Evolutionary conservation across 2,797 vertebrate species (phyloP).

Genomic region (Poeciliopsis turneri): DNA sequence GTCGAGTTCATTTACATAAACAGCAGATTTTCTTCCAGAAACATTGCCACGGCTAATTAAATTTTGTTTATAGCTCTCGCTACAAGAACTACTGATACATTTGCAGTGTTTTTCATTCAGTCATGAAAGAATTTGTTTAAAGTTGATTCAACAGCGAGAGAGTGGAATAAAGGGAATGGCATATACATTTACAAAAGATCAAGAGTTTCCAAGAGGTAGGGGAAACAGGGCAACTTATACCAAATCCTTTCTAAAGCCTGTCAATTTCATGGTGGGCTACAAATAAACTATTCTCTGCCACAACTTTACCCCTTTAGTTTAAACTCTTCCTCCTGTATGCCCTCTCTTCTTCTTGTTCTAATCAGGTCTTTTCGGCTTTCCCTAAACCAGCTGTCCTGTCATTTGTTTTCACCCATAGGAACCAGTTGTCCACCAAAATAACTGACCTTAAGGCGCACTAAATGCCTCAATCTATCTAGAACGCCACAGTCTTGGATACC

Average conservation of each 20-base stretch:
- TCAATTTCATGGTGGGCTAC: conserved; percentile 84
- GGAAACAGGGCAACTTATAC: conserved; percentile 55
- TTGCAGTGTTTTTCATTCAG: conserved; percentile 6
- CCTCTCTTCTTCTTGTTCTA: conserved; percentile 69
- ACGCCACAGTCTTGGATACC: conserved; percentile 64
- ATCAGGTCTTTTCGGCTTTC: conserved; percentile 76
- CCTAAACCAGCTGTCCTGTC: conserved; percentile 54
- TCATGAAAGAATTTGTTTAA: conserved; percentile 23
- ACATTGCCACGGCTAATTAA: conserved; percentile 42
- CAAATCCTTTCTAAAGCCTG: conserved; percentile 73
- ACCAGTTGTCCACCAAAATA: conserved; percentile 58
- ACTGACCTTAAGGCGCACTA: conserved; percentile 33
- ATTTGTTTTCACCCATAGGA: conserved; percentile 76
- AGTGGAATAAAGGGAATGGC: conserved; percentile 17
- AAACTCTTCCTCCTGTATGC: conserved; percentile 52
- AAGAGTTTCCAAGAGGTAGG: conserved; percentile 59
- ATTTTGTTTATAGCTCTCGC: conserved; percentile 48
- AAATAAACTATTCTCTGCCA: conserved; percentile 75
- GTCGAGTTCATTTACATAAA: conserved; percentile 23
- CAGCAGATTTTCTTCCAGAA: conserved; percentile 36
- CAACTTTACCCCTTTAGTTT: conserved; percentile 56
- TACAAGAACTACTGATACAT: conserved; percentile 11
- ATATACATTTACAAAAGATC: conserved; percentile 34
- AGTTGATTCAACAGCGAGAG: conserved; percentile 4
- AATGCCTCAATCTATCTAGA: conserved; percentile 55